Evolutionary conservation across 1,140 invertebrate genomes (phyloP).

Genomic region (Panulirus ornatus): DNA sequence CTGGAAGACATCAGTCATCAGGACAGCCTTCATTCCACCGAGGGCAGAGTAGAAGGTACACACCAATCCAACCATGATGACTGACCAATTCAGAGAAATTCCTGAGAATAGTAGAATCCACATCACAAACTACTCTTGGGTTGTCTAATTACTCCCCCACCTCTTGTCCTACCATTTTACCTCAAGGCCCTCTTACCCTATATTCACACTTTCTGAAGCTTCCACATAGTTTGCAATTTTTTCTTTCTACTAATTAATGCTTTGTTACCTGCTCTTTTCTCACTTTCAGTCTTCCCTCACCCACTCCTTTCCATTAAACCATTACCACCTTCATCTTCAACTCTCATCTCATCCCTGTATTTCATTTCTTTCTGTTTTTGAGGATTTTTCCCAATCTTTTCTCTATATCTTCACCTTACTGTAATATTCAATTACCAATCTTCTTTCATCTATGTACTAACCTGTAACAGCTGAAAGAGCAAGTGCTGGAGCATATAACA

Average conservation of each 20-base stretch:
- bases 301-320: too few relatives aligned
- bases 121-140: too few relatives aligned
- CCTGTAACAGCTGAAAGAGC: constrained; percentile 92
- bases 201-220: too few relatives aligned
- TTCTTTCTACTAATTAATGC: too few relatives aligned
- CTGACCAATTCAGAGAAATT: constrained; percentile 81
- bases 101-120: constrained; percentile 15
- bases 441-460: too few relatives aligned
- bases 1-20: constrained; percentile 92
- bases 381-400: not conserved
- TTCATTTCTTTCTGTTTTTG: not conserved
- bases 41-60: constrained; percentile 92
- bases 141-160: too few relatives aligned
- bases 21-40: constrained; percentile 93
- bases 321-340: not conserved
- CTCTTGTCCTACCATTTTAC: too few relatives aligned
- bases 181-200: too few relatives aligned
- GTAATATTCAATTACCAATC: not conserved
- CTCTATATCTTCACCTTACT: too few relatives aligned
- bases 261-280: not conserved
- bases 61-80: constrained; percentile 88
- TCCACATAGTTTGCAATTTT: too few relatives aligned
- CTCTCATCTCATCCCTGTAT: not conserved
- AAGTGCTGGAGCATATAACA: constrained; percentile 93
- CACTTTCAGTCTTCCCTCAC: not conserved